Percentiles rank a stretch among this genome's conserved stretches.
phyloP scores from a whole-genome alignment of 2,797 vertebrate genomes.

The Harpagifer antarcticus region DNA sequence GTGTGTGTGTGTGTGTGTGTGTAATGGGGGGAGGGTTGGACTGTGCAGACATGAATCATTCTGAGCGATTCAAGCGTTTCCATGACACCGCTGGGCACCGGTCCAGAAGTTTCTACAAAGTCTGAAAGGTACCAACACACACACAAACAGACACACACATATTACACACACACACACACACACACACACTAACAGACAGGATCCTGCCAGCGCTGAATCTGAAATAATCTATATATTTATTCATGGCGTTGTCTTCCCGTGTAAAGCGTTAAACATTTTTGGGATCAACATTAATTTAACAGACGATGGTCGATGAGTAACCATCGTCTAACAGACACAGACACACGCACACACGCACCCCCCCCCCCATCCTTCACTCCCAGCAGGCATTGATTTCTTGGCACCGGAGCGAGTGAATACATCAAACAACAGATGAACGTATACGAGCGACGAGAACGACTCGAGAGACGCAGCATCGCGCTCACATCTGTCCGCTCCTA shows the following conservation, averaged over 20 bases:
- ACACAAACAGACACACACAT: background rate
- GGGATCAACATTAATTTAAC: constrained; percentile 75
- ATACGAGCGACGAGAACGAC: constrained; percentile 64
- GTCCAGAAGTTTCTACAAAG: constrained; percentile 94
- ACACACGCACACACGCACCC: background rate
- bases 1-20: constrained; percentile 39
- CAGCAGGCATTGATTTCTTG: constrained; percentile 76
- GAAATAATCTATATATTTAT: constrained; percentile 67
- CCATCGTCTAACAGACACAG: constrained; percentile 53
- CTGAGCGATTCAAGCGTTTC: constrained; percentile 97
- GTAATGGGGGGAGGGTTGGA: constrained; percentile 64
- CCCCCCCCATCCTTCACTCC: constrained; percentile 42
- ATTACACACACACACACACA: constrained; percentile 22
- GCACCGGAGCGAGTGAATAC: constrained; percentile 71
- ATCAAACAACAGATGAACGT: constrained; percentile 80
- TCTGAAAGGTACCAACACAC: constrained; percentile 88
- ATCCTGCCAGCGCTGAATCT: constrained; percentile 45
- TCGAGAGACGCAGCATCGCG: constrained; percentile 62
- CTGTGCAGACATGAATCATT: constrained; percentile 95
- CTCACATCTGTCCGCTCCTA: constrained; percentile 67
- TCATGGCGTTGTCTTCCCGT: constrained; percentile 56
- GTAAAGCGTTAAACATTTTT: constrained; percentile 55
- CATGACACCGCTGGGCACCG: constrained; percentile 97
- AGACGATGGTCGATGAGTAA: constrained; percentile 73
- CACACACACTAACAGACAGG: constrained; percentile 19